Evolutionary conservation across 2,888 invertebrate species (phyloP), one percentile per base, ranked within the genome.

Genomic region (Hyles lineata): DNA sequence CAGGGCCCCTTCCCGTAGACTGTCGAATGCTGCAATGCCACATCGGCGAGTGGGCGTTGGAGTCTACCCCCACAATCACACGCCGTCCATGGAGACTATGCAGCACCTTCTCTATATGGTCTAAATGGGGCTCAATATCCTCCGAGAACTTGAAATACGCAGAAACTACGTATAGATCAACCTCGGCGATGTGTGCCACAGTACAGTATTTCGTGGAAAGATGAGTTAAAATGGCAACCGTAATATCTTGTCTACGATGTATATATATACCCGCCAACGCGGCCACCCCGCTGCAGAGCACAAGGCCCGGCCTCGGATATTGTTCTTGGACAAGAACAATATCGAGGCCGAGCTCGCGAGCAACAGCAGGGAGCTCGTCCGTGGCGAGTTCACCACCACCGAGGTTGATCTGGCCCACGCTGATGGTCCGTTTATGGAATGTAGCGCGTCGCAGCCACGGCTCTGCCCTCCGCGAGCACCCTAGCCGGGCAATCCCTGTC

Each of bases 181-280:
- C 0, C 6, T 63, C 62, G 0, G 35, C 62, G 3, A 63, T 4
- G 9, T 63, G 62, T 2, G 1, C 35, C 8, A 35, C 62, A 0
- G 8, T 21, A 11, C 62, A 63, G 35, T 35, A 32, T 0, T 35
- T 9, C 7, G 8, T 62, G 19, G 7, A n/a, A n/a, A 1, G 9
- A 0, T 62, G 32, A 0, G 0, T 19, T 0, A 62, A n/a, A 0
- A 8, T 9, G 0, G 62, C 32, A 0, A 35, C n/a, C 0, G 62
- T 8, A 3, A 62, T 62, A n/a, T 19, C 52, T 4, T 8, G 3
- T 1, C 52, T 1, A 1, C 8, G n/a, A n/a, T n/a, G n/a, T n/a
- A n/a, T n/a, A n/a, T n/a, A n/a, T n/a, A n/a, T n/a, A n/a, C 43
- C 43, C 1, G 43, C 43, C 43, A 11, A 1, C 0, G 43, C 1